A percentile compares a stretch with the other conserved stretches of the same genome.
Conservation (phyloP, 2,797 vertebrate genomes). For the Halcyon badia region DNA sequence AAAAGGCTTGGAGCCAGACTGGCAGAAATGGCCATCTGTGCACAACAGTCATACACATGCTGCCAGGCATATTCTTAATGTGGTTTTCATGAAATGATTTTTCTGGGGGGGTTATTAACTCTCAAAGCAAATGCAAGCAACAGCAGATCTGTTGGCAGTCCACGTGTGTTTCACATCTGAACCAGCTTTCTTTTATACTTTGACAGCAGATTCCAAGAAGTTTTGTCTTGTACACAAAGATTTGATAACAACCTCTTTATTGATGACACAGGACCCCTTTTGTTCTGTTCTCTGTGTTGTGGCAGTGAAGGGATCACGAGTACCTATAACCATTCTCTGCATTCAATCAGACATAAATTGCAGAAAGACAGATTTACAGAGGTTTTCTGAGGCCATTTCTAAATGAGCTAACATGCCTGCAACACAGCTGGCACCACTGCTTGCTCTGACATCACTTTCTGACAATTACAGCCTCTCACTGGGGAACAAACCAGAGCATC, state of each 20-base stretch:
- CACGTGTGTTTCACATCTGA: background rate
- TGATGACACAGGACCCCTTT: background rate
- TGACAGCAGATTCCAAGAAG: constrained; percentile 56
- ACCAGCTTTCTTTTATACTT: constrained; percentile 35
- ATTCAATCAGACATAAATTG: constrained; percentile 32
- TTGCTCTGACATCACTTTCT: constrained; percentile 28
- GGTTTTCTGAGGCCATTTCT: constrained; percentile 3
- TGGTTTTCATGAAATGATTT: background rate
- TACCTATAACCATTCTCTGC: constrained; percentile 23
- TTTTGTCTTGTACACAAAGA: constrained; percentile 37
- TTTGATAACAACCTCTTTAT: background rate
- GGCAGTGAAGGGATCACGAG: background rate
- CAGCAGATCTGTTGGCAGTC: constrained; percentile 17
- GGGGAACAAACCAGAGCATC: background rate
- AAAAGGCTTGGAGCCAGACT: background rate
- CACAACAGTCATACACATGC: background rate
- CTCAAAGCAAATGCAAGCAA: constrained; percentile 16
- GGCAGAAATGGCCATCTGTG: background rate
- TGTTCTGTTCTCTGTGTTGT: constrained; percentile 4
- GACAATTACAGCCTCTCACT: background rate
- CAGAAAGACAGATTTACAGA: constrained; percentile 34
- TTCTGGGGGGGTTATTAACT: background rate
- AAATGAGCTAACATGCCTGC: background rate
- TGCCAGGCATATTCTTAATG: background rate
- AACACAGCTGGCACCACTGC: constrained; percentile 31